Conservation (phyloP, 1,140 invertebrate species). For the Tetraneura akinire region DNA sequence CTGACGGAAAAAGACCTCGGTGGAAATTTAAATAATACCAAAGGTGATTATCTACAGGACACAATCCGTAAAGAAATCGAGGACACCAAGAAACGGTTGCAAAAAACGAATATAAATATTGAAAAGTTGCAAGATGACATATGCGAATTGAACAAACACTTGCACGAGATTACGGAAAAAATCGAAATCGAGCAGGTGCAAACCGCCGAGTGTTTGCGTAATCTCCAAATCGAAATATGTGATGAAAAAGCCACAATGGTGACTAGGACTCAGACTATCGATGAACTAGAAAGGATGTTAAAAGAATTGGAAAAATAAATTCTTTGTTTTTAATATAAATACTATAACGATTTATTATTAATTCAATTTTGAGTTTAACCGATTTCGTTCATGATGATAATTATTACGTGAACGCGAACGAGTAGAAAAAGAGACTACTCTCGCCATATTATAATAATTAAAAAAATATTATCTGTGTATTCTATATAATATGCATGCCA, state of each 20-base stretch:
- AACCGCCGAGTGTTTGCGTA: background rate
- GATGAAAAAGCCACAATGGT: background rate
- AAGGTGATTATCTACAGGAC: slow-evolving; percentile 28
- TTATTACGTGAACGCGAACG: too few relatives aligned
- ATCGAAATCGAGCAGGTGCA: background rate
- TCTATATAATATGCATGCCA: too few relatives aligned
- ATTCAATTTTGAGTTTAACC: too few relatives aligned
- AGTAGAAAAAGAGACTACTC: too few relatives aligned
- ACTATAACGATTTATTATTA: too few relatives aligned
- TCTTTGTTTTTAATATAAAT: too few relatives aligned
- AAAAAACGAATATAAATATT: background rate
- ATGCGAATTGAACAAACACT: slow-evolving; percentile 11
- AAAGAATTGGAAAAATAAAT: slow-evolving; percentile 17
- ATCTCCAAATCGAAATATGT: slow-evolving; percentile 6
- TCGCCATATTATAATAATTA: too few relatives aligned
- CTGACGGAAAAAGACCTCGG: background rate
- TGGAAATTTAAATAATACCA: background rate
- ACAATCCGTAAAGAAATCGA: slow-evolving; percentile 30
- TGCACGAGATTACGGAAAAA: slow-evolving; percentile 15
- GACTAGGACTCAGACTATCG: slow-evolving; percentile 1
- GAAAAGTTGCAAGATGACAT: slow-evolving; percentile 28
- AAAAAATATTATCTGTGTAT: too few relatives aligned
- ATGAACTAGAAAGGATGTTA: slow-evolving; percentile 11
- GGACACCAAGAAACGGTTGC: slow-evolving; percentile 18
- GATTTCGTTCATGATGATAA: too few relatives aligned